Percentiles rank a stretch among this genome's conserved stretches.
Conservation (phyloP, 92 coral and sea anemone species). For the Actinostola sp. region DNA sequence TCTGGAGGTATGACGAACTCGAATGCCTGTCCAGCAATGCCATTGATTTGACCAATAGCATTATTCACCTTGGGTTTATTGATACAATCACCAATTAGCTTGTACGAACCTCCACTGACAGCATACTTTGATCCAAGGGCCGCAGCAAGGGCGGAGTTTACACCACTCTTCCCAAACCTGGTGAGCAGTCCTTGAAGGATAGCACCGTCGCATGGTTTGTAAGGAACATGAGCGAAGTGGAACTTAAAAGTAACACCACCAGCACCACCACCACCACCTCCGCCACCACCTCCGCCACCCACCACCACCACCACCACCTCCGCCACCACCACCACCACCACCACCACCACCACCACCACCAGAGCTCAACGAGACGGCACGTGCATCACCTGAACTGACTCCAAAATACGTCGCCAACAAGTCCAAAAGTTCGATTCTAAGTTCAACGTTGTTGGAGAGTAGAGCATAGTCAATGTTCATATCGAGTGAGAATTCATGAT, state of each 20-base stretch:
- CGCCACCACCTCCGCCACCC: no score
- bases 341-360: slow-evolving; percentile 19
- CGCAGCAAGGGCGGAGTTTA: slow-evolving; percentile 16
- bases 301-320: slow-evolving; percentile 25
- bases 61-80: slow-evolving; percentile 59
- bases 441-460: slow-evolving; percentile 49
- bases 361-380: slow-evolving; percentile 52
- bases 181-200: slow-evolving; percentile 25
- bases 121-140: slow-evolving; percentile 64
- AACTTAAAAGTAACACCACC: slow-evolving; percentile 42
- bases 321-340: slow-evolving; percentile 22
- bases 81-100: slow-evolving; percentile 42
- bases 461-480: slow-evolving; percentile 41
- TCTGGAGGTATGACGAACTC: slow-evolving; percentile 54
- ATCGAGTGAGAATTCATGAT: slow-evolving; percentile 68
- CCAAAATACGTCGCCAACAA: slow-evolving; percentile 64
- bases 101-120: slow-evolving; percentile 54
- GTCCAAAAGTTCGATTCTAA: slow-evolving; percentile 48
- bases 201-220: slow-evolving; percentile 38
- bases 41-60: slow-evolving; percentile 42
- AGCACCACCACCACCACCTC: slow-evolving; percentile 24
- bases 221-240: slow-evolving; percentile 67
- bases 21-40: slow-evolving; percentile 53
- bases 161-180: slow-evolving; percentile 44
- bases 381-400: slow-evolving; percentile 44